Percentiles rank a stretch among this genome's conserved stretches.
phyloP scores from a whole-genome alignment of 23 tunicate species.

The Styela clava region DNA sequence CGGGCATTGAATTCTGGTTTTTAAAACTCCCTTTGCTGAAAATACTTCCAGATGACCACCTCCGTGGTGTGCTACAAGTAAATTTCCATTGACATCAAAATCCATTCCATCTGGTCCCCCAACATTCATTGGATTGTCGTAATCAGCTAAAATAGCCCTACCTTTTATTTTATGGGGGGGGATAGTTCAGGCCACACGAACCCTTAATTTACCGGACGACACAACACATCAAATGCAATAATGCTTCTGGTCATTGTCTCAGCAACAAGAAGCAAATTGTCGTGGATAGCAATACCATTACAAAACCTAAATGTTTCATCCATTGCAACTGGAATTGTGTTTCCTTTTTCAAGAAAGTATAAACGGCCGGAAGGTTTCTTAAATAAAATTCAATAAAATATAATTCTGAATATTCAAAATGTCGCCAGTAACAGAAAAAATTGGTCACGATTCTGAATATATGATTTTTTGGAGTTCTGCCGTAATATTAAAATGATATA shows the following conservation, averaged over 20 bases:
- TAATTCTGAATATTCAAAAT: neutral
- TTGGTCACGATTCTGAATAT: too few species aligned
- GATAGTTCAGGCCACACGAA: too few species aligned
- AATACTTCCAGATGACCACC: conserved; percentile 68
- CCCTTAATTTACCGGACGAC: conserved; percentile 51
- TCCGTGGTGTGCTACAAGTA: conserved; percentile 80
- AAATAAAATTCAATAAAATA: too few species aligned
- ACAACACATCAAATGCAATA: conserved; percentile 56
- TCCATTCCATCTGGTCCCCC: conserved; percentile 93
- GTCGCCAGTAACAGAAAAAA: too few species aligned
- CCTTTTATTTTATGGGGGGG: too few species aligned
- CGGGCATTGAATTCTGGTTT: conserved; percentile 62
- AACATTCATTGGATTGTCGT: conserved; percentile 9
- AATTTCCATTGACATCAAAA: conserved; percentile 46
- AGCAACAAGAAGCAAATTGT: conserved; percentile 59
- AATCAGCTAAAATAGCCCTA: neutral
- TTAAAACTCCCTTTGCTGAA: conserved; percentile 42
- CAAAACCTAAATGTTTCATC: conserved; percentile 62
- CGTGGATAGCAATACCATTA: conserved; percentile 69
- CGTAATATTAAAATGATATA: too few species aligned
- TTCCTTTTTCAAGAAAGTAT: conserved; percentile 58
- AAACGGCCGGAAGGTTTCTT: conserved; percentile 57
- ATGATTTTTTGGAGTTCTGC: neutral
- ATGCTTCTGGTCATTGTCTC: conserved; percentile 62
- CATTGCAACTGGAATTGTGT: conserved; percentile 31